A percentile compares a stretch with the other conserved stretches of the same genome.
phyloP scores from a whole-genome alignment of 1,140 invertebrate species.

The Steinernema feltiae region DNA sequence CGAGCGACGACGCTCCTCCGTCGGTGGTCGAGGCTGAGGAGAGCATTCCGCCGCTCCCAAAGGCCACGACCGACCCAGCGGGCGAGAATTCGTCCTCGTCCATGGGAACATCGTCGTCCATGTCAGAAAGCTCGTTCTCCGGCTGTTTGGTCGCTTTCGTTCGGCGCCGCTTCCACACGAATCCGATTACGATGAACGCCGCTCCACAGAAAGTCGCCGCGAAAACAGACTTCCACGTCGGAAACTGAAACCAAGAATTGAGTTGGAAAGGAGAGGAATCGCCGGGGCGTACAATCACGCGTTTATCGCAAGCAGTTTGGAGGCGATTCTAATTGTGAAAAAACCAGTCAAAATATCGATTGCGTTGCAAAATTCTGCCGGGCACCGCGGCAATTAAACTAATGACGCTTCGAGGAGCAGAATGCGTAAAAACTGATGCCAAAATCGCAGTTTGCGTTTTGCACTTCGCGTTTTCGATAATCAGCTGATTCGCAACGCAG shows the following conservation, averaged over 20 bases:
- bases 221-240: conserved; percentile 1
- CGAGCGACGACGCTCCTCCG: background rate
- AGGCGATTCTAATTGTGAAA: no score
- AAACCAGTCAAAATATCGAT: no score
- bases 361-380: no score
- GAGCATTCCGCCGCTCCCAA: background rate
- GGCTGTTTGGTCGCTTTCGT: background rate
- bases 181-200: background rate
- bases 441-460: no score
- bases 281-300: no score
- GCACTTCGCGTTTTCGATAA: no score
- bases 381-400: no score
- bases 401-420: no score
- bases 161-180: background rate
- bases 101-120: conserved; percentile 3
- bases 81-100: conserved; percentile 10
- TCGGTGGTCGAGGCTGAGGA: background rate
- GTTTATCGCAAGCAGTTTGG: no score
- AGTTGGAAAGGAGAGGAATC: background rate
- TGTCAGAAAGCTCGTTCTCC: background rate
- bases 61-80: background rate
- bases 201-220: conserved; percentile 7
- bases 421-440: no score
- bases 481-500: no score
- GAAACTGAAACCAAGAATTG: conserved; percentile 4